These are phyloP conservation scores for Crenichthys baileyi DNA, from an alignment of 2,797 vertebrate species.

Conservation along the genomic window DNA sequence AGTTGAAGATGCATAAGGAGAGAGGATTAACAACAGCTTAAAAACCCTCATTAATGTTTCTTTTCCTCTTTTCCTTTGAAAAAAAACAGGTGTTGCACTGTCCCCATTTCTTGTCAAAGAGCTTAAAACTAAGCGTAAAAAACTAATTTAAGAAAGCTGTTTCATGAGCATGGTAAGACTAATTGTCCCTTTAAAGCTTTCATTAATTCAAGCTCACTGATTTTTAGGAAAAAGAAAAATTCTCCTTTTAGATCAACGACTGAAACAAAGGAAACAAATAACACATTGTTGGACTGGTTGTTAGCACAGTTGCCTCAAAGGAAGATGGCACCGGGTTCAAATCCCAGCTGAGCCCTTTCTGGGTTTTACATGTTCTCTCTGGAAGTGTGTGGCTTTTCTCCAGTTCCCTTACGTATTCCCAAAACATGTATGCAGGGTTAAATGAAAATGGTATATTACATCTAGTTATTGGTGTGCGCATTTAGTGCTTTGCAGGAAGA, in stretches of 20 bases:
- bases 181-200: slow-evolving; percentile 63
- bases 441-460: background rate
- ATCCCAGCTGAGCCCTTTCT: background rate
- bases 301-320: background rate
- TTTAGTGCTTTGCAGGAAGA: background rate
- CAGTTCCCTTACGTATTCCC: background rate
- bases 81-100: slow-evolving; percentile 52
- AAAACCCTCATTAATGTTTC: slow-evolving; percentile 64
- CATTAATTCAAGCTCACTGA: slow-evolving; percentile 48
- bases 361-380: background rate
- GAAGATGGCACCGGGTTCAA: background rate
- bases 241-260: slow-evolving; percentile 26
- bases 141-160: slow-evolving; percentile 52
- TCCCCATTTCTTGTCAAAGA: slow-evolving; percentile 55
- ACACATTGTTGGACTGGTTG: background rate
- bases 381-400: background rate
- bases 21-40: slow-evolving; percentile 70
- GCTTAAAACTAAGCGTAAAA: slow-evolving; percentile 58
- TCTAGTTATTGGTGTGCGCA: background rate
- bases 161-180: slow-evolving; percentile 46
- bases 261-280: slow-evolving; percentile 13
- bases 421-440: background rate
- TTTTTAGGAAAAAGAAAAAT: slow-evolving; percentile 30
- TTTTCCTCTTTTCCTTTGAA: slow-evolving; percentile 58
- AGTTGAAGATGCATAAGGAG: slow-evolving; percentile 49